phyloP scores from a whole-genome alignment of 1,140 invertebrate genomes.

The Akabosia matsudoensis region DNA sequence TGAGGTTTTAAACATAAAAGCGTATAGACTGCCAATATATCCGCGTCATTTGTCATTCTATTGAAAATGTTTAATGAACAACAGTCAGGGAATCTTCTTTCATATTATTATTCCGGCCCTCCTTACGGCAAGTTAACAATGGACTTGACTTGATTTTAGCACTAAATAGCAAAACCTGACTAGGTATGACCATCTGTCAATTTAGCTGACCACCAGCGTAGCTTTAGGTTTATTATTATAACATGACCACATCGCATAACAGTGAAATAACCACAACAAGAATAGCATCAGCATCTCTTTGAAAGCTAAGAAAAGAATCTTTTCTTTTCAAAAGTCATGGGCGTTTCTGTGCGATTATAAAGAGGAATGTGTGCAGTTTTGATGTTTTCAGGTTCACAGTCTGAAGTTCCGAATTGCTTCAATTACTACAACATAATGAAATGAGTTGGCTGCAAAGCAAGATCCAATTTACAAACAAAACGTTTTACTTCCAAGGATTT shows the following conservation, averaged over 20 bases:
- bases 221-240: not conserved
- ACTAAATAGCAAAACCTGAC: not conserved
- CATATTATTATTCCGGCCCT: too few relatives aligned
- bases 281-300: not conserved
- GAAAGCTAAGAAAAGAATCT: too few relatives aligned
- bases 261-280: not conserved
- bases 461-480: not conserved
- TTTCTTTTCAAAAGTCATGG: too few relatives aligned
- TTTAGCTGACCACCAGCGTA: conserved; percentile 10
- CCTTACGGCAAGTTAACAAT: not conserved
- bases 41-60: not conserved
- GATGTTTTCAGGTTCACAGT: not conserved
- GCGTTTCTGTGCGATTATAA: not conserved
- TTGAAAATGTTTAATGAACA: not conserved
- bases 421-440: not conserved
- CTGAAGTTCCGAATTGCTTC: not conserved
- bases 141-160: not conserved
- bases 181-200: conserved; percentile 4
- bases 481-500: too few relatives aligned
- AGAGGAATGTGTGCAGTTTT: not conserved
- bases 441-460: not conserved
- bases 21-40: too few relatives aligned
- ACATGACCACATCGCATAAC: not conserved
- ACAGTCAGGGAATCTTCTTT: not conserved
- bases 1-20: too few relatives aligned